Base-by-base conservation (phyloP, 2,888 invertebrate genomes). In the Aplocera efformata region DNA sequence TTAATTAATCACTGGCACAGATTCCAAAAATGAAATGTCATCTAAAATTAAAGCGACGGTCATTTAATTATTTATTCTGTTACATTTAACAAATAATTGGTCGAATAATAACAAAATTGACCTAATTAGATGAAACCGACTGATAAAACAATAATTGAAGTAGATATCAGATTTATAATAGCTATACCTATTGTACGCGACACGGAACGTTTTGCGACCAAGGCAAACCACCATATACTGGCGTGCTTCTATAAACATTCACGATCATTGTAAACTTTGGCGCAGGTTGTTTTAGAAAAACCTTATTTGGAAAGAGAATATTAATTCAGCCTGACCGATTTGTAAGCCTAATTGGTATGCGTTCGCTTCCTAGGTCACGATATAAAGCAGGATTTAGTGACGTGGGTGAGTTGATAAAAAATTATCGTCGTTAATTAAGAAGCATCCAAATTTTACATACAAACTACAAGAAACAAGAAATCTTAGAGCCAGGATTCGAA, bases 151-250 rank as follows among this genome's bases (percentile, higher is more conserved):
- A 7, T 11, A 42, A 38, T 23, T 32, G 31, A 33, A 10, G 29
- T 22, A 20, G 24, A 10, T 22, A 38, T 10, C 17, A n/a, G n/a
- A n/a, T n/a, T n/a, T n/a, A n/a, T n/a, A 29, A 24, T 31, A 10
- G 9, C 32, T 34, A 28, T n/a, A 17, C 13, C 30, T 48, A 40
- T 50, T 44, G 48, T 48, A 53, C 47, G 40, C 47, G 51, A 61
- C 53, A 53, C 63, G 63, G 63, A 65, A 67, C 58, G 48, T 50
- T 53, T 50, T 49, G 48, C 40, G 45, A 53, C 55, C 67, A 71
- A 70, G 73, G 72, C 57, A 64, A 60, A 36, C 65, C 34, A 59
- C 58, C 56, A 54, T 50, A 56, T 48, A 62, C 63, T 62, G 54
- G 55, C 60, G 44, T 28, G 42, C 21, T 42, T 46, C 40, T 40